Percentiles rank a stretch among this genome's conserved stretches.
Evolutionary conservation across 2,888 invertebrate genomes (phyloP).

Genomic region (Platycheirus albimanus): DNA sequence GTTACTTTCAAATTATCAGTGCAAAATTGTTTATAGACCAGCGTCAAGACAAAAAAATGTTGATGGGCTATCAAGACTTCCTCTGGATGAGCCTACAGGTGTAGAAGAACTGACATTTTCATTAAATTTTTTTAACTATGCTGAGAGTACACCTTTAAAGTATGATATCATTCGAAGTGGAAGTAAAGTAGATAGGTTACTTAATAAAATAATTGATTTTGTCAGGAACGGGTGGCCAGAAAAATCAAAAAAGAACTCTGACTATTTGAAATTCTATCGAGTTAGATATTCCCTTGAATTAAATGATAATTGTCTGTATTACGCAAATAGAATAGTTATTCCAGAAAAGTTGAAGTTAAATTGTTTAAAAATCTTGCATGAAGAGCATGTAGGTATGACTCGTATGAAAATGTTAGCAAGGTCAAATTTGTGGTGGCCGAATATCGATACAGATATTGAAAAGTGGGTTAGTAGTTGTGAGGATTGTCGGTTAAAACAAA

Average conservation of each 20-base stretch:
- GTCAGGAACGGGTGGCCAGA: constrained; percentile 11
- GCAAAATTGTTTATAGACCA: constrained; percentile 34
- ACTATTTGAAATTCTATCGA: not conserved
- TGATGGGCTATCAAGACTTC: constrained; percentile 56
- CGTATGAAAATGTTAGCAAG: constrained; percentile 26
- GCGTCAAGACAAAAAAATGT: constrained; percentile 39
- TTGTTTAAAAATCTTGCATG: constrained; percentile 24
- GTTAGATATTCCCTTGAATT: not conserved
- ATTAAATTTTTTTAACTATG: constrained; percentile 22
- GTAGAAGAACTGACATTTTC: constrained; percentile 30
- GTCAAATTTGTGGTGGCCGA: constrained; percentile 46
- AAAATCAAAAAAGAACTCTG: not conserved
- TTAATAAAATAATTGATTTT: not conserved
- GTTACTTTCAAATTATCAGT: constrained; percentile 60
- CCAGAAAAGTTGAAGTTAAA: constrained; percentile 29
- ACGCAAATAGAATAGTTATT: constrained; percentile 41
- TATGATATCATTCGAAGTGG: not conserved
- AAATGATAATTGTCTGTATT: constrained; percentile 30
- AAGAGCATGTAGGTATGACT: constrained; percentile 10
- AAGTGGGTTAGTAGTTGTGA: not conserved
- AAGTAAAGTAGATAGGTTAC: not conserved
- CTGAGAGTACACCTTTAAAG: not conserved
- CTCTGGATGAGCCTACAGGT: constrained; percentile 29
- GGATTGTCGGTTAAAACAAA: constrained; percentile 21
- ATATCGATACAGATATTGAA: constrained; percentile 52